Evolutionary conservation across 2,888 invertebrate species (phyloP).

Genomic region (Ochropleura leucogaster): DNA sequence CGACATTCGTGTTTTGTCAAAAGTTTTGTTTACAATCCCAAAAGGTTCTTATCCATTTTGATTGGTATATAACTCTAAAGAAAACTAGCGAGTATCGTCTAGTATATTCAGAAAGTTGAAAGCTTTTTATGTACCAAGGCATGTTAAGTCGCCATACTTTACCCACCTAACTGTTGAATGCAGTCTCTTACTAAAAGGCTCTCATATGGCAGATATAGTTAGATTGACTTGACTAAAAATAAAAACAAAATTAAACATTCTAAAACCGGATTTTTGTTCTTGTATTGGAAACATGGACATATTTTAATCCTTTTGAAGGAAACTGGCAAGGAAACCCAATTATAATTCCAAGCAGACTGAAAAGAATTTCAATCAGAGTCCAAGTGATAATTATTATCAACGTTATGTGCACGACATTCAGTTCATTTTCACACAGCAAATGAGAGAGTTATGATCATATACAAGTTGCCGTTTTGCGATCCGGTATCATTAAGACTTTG

Average conservation of each 20-base stretch:
- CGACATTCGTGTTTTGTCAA: too few species aligned
- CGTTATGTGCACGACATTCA: slow-evolving; percentile 1
- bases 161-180: too few species aligned
- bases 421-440: not conserved
- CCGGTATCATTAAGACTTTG: not conserved
- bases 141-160: too few species aligned
- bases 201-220: not conserved
- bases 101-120: too few species aligned
- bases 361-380: slow-evolving; percentile 19
- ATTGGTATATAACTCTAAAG: too few species aligned
- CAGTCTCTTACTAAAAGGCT: too few species aligned
- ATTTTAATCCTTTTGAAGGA: slow-evolving; percentile 3
- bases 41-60: too few species aligned
- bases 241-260: not conserved
- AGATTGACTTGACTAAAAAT: slow-evolving; percentile 7
- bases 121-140: too few species aligned
- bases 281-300: not conserved
- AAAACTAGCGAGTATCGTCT: too few species aligned
- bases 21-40: too few species aligned
- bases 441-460: slow-evolving; percentile 1
- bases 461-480: not conserved
- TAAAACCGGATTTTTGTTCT: not conserved
- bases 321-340: not conserved
- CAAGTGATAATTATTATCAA: not conserved
- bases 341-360: slow-evolving; percentile 8